Base-by-base conservation (phyloP, 30 jellyfish, hydroid and myxozoan species). In the Hydractinia symbiolongicarpus region DNA sequence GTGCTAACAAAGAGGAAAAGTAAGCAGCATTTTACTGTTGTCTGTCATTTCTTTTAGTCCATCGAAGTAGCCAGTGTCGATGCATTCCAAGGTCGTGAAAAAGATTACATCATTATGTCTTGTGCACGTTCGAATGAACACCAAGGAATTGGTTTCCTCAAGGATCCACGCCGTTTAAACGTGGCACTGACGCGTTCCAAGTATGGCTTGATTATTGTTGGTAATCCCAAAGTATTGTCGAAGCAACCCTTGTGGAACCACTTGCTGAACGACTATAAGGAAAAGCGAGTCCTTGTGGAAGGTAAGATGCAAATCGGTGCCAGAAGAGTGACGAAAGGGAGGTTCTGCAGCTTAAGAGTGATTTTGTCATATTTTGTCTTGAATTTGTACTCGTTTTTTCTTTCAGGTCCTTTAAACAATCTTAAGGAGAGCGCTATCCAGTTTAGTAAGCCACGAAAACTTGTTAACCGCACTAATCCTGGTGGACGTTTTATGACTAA, bases 51-150 rank as follows among this genome's bases (percentile, higher is more conserved):
- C 60, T 50, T 54, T 49, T 75, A 94, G 99, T 88, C 94, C 30
- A 88, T 94, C 50, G 99, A 94, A 83, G 97, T 94, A 53, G 99
- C 99, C 17, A 89, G 97, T 72, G 99, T 94, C 13, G 99, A 94
- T 86, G 99, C 99, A 9, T 94, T 94, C 57, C 99, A 94, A 82
- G 99, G 99, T 9, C 84, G 99, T 66, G 99, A 94, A 71, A 94
- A 94, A 79, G 99, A 94, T 68, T 94, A 88, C 94, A 94, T 94
- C 89, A 94, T 94, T 66, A 94, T 94, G 99, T 88, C 99, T 16
- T 94, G 99, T 77, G 99, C 95, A 61, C 90, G 99, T 13, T 94
- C 99, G 7, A 94, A 94, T 83, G 99, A 94, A 50, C 97, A 93
- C 52, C 99, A 93, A 91, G 99, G 99, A 13, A 94, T 94, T 77